A percentile compares a stretch with the other conserved stretches of the same genome.
phyloP scores from a whole-genome alignment of 1,140 invertebrate species.

The Batillaria attramentaria region DNA sequence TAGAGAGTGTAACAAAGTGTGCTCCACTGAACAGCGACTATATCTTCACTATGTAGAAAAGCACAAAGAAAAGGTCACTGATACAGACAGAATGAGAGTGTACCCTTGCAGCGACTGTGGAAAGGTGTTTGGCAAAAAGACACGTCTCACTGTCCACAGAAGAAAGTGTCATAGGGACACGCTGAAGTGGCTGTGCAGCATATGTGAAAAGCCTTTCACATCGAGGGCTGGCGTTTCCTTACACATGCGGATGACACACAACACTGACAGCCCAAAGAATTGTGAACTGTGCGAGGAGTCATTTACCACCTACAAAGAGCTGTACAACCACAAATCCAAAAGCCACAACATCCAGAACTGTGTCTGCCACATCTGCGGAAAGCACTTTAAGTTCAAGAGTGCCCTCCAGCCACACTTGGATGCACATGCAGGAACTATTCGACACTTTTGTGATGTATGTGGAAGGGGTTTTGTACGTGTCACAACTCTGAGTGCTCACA shows the following conservation, averaged over 20 bases:
- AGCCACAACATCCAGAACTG: background rate
- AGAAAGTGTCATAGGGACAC: background rate
- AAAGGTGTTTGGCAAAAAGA: background rate
- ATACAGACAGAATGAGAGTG: background rate
- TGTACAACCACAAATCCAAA: background rate
- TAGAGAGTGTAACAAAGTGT: background rate
- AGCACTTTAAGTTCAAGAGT: constrained; percentile 10
- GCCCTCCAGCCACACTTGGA: constrained; percentile 19
- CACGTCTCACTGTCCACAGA: background rate
- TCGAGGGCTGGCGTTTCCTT: background rate
- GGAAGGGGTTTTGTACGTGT: constrained; percentile 26
- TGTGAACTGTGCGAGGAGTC: constrained; percentile 19
- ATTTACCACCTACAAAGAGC: constrained; percentile 12
- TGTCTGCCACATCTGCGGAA: constrained; percentile 26
- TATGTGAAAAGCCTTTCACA: constrained; percentile 16
- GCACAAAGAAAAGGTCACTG: background rate
- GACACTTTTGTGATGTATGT: constrained; percentile 31
- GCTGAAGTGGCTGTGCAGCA: background rate
- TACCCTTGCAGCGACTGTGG: constrained; percentile 18
- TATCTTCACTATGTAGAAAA: background rate
- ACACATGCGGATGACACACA: constrained; percentile 27
- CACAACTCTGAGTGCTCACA: constrained; percentile 16
- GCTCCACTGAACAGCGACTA: background rate
- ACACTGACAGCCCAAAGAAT: background rate
- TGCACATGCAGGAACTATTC: constrained; percentile 20